phyloP scores from a whole-genome alignment of 1,140 invertebrate genomes.

The Stegodyphus mimosarum region DNA sequence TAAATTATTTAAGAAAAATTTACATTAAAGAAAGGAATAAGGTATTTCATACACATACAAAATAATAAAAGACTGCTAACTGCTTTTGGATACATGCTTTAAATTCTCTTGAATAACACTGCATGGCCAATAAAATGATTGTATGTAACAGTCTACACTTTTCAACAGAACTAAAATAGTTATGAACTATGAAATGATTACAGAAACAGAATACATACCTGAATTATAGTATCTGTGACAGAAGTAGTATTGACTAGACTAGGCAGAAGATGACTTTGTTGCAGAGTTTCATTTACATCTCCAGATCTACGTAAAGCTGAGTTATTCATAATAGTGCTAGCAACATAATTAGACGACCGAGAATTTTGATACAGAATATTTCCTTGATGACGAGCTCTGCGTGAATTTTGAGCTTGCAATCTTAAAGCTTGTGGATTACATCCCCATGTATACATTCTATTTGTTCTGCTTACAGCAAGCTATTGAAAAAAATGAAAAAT shows the following conservation, averaged over 20 bases:
- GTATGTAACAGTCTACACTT: too few relatives aligned
- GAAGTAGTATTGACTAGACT: constrained; percentile 45
- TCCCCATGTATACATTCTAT: constrained; percentile 82
- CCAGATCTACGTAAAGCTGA: not conserved
- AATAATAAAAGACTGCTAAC: too few relatives aligned
- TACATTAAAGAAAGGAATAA: too few relatives aligned
- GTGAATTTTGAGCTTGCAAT: constrained; percentile 76
- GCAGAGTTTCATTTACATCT: constrained; percentile 9
- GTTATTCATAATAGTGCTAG: not conserved
- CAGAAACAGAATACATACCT: constrained; percentile 12
- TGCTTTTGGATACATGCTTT: too few relatives aligned
- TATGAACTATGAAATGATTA: too few relatives aligned
- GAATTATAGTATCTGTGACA: constrained; percentile 7
- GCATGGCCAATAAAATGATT: too few relatives aligned
- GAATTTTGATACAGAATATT: constrained; percentile 15
- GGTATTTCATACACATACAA: too few relatives aligned
- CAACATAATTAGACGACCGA: constrained; percentile 13
- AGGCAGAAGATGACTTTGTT: constrained; percentile 59
- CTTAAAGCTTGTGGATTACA: constrained; percentile 80
- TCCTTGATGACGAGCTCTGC: constrained; percentile 71
- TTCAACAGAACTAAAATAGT: too few relatives aligned
- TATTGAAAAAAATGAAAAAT: constrained; percentile 68
- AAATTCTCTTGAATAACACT: too few relatives aligned
- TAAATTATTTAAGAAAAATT: too few relatives aligned
- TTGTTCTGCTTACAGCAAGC: constrained; percentile 77